Conservation (phyloP, 2,797 vertebrate genomes). For the Xyrichtys novacula region DNA sequence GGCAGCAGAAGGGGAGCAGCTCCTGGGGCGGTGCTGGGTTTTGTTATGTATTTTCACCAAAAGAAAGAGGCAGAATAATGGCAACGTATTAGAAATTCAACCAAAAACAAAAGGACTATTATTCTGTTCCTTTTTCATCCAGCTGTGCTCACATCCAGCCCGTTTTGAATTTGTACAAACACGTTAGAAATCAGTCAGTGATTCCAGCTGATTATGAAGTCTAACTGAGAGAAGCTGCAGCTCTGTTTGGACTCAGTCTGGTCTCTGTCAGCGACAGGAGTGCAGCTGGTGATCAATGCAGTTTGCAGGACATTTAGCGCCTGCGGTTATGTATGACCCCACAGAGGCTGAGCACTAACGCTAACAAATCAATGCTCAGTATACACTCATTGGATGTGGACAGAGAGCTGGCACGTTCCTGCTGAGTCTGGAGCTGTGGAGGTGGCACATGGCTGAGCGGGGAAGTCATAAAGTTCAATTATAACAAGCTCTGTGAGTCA, state of each 20-base stretch:
- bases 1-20: constrained; percentile 67
- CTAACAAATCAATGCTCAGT: constrained; percentile 78
- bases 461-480: constrained; percentile 50
- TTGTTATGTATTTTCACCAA: constrained; percentile 45
- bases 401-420: constrained; percentile 64
- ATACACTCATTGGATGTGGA: constrained; percentile 57
- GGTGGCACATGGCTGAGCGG: constrained; percentile 51
- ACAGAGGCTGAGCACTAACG: constrained; percentile 49
- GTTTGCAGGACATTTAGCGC: constrained; percentile 77
- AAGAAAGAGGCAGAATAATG: constrained; percentile 50
- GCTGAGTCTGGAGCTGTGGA: constrained; percentile 40
- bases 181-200: constrained; percentile 5
- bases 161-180: neutral
- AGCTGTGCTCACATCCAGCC: neutral
- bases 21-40: constrained; percentile 44
- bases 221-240: constrained; percentile 13
- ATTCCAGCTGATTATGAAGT: constrained; percentile 24
- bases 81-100: constrained; percentile 39
- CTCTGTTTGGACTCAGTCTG: constrained; percentile 33
- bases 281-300: constrained; percentile 72
- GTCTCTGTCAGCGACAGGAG: constrained; percentile 45
- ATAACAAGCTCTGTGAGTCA: constrained; percentile 36
- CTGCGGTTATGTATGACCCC: constrained; percentile 78
- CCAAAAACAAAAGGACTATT: constrained; percentile 11
- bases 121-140: constrained; percentile 3